Evolutionary conservation across 2,113 vertebrate species (phyloP).

Genomic region (Puffinus mauretanicus): DNA sequence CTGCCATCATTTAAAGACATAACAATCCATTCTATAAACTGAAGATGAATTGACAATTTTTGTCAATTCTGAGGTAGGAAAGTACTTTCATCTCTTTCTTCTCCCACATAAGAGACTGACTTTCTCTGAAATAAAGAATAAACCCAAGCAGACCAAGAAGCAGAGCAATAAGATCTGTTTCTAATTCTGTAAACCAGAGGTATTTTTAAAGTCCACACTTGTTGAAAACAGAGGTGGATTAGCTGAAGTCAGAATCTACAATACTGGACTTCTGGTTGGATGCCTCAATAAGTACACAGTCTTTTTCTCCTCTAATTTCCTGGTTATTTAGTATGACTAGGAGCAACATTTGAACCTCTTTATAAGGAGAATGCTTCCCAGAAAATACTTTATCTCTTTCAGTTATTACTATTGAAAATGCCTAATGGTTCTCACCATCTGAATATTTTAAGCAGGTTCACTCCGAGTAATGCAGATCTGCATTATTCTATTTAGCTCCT

Average conservation of each 20-base stretch:
- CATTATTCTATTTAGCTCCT: slow-evolving; percentile 16
- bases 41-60: background rate
- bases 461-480: background rate
- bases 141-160: background rate
- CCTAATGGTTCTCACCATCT: slow-evolving; percentile 15
- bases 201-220: background rate
- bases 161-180: background rate
- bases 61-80: background rate
- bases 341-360: background rate
- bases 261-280: background rate
- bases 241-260: background rate
- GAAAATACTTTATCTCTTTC: slow-evolving; percentile 17
- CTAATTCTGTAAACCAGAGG: background rate
- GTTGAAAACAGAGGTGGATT: background rate
- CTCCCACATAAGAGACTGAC: background rate
- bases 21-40: background rate
- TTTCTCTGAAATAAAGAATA: background rate
- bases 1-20: background rate
- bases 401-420: slow-evolving; percentile 12
- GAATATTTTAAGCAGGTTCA: slow-evolving; percentile 48
- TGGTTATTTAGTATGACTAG: background rate
- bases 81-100: background rate
- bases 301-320: background rate
- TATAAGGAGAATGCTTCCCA: background rate
- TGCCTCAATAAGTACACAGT: background rate